Percentiles rank a stretch among this genome's conserved stretches.
Evolutionary conservation across 1,140 invertebrate species (phyloP).

Genomic region (Tyrophagus putrescentiae): DNA sequence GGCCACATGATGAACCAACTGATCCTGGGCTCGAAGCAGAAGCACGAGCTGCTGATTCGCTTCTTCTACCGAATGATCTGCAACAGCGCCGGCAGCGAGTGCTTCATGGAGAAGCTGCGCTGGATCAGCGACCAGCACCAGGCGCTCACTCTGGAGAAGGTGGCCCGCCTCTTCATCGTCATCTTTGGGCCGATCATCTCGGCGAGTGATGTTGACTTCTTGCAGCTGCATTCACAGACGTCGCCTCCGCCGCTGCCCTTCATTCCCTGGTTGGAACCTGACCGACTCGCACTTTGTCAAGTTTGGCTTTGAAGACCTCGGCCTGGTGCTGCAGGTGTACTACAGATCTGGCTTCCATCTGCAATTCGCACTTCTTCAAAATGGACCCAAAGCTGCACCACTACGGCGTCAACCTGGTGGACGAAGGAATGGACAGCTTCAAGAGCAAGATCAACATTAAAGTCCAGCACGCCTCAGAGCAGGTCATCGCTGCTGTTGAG

Average conservation of each 20-base stretch:
- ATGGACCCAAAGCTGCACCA: conserved; percentile 56
- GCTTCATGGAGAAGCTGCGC: neutral
- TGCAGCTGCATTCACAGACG: no score
- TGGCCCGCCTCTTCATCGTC: neutral
- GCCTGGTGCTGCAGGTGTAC: neutral
- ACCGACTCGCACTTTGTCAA: neutral
- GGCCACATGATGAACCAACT: neutral
- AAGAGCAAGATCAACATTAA: conserved; percentile 86
- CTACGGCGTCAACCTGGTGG: conserved; percentile 82
- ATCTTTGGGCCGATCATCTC: conserved; percentile 1
- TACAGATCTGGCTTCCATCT: conserved; percentile 58
- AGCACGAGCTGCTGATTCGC: conserved; percentile 2
- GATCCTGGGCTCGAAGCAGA: neutral
- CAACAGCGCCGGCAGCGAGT: neutral
- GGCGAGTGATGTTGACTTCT: no score
- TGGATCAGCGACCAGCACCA: neutral
- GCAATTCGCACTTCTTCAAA: conserved; percentile 59
- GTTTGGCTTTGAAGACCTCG: neutral
- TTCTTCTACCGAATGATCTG: conserved; percentile 1
- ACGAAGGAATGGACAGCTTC: conserved; percentile 78
- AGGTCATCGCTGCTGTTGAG: conserved; percentile 91
- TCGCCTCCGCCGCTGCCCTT: neutral
- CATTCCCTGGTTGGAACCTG: conserved; percentile 8
- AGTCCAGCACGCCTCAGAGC: conserved; percentile 85
- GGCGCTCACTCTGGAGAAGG: neutral